A percentile compares a stretch with the other conserved stretches of the same genome.
phyloP scores from a whole-genome alignment of 2,113 vertebrate species.

The Sinocyclocheilus maitianheensis region DNA sequence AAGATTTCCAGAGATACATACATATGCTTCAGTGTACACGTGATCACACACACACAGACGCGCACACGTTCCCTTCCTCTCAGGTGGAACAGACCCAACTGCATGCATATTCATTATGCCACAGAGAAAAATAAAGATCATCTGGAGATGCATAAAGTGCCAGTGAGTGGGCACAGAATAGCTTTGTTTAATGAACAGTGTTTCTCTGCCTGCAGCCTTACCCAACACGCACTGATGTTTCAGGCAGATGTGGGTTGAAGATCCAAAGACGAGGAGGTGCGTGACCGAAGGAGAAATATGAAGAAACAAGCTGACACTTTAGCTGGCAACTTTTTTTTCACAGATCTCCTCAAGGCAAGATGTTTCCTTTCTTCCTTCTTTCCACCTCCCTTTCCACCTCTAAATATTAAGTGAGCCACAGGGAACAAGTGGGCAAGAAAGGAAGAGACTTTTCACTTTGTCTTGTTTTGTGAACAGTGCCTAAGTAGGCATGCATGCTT shows the following conservation, averaged over 20 bases:
- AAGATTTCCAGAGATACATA: conserved; percentile 18
- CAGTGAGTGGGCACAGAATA: conserved; percentile 24
- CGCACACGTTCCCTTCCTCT: conserved; percentile 7
- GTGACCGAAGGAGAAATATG: conserved; percentile 23
- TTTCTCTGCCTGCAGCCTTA: conserved; percentile 37
- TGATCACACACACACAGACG: background rate
- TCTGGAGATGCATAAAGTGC: conserved; percentile 29
- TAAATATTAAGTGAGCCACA: conserved; percentile 51
- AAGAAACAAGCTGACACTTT: conserved; percentile 45
- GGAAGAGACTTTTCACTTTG: conserved; percentile 10
- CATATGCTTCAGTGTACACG: conserved; percentile 8
- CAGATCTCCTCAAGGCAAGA: conserved; percentile 37
- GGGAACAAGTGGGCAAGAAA: conserved; percentile 54
- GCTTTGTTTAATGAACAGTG: conserved; percentile 52
- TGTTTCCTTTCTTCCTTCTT: conserved; percentile 31
- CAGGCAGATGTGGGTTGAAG: conserved; percentile 47
- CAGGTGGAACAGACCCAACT: conserved; percentile 22
- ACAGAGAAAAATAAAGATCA: conserved; percentile 17
- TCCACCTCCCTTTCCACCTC: conserved; percentile 22
- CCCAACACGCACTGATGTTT: conserved; percentile 23
- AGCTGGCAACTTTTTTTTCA: conserved; percentile 15
- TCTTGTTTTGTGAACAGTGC: conserved; percentile 17
- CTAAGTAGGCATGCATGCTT: conserved; percentile 24
- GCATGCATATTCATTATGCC: conserved; percentile 53
- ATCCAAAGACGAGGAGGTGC: conserved; percentile 31